phyloP scores from a whole-genome alignment of 2,113 vertebrate species.

The Propithecus coquereli region DNA sequence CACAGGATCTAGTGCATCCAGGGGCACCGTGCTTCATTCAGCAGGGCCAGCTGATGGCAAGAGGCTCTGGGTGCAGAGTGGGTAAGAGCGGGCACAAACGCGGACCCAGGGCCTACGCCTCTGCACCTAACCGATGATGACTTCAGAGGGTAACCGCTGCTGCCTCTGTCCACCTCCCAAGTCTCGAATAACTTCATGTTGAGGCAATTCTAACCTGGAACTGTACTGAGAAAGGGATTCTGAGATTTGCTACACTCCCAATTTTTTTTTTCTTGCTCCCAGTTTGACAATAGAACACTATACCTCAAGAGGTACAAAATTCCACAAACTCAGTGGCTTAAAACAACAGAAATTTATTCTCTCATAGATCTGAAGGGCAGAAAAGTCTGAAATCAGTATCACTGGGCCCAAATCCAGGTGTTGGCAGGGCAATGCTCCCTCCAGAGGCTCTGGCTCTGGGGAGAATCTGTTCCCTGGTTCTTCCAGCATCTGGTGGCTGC shows the following conservation, averaged over 20 bases:
- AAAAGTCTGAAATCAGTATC: not conserved
- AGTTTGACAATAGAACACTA: not conserved
- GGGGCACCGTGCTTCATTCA: accelerated
- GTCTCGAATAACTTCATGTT: not conserved
- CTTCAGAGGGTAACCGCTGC: not conserved
- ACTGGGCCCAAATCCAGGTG: not conserved
- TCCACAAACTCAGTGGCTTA: not conserved
- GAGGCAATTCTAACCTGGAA: not conserved
- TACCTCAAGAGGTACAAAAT: not conserved
- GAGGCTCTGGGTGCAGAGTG: not conserved
- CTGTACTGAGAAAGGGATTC: not conserved
- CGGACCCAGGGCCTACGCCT: not conserved
- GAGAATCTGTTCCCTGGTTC: too few relatives aligned
- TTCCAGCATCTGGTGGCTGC: not conserved
- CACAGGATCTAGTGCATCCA: accelerated
- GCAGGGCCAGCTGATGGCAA: not conserved
- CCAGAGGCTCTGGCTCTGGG: not conserved
- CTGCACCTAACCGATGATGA: not conserved
- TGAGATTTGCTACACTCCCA: not conserved
- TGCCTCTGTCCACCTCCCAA: too few relatives aligned
- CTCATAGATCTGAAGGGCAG: not conserved
- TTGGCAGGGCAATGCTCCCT: not conserved
- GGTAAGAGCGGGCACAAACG: not conserved
- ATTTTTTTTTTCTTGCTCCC: not conserved
- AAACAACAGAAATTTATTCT: not conserved